Conservation (phyloP, 2,797 vertebrate species). For the Borostomias antarcticus region DNA sequence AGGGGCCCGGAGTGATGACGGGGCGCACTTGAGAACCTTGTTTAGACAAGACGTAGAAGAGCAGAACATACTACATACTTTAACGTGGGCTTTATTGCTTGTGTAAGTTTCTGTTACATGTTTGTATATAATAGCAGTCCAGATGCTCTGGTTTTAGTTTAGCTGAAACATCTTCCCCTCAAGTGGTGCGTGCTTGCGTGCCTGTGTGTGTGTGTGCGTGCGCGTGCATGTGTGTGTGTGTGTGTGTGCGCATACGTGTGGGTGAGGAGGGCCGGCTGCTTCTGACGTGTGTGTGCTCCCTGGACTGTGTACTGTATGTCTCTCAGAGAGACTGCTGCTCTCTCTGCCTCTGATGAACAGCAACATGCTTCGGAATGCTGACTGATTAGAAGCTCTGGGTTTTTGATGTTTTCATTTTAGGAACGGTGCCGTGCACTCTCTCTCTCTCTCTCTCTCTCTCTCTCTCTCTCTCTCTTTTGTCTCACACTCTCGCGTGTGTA, state of each 20-base stretch:
- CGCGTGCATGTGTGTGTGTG: not conserved
- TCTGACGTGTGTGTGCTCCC: not conserved
- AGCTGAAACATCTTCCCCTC: not conserved
- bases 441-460: not conserved
- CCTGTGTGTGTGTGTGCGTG: no score
- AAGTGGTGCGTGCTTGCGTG: not conserved
- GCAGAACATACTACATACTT: no score
- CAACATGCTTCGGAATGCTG: slow-evolving; percentile 3
- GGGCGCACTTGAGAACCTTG: not conserved
- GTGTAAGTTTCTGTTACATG: not conserved
- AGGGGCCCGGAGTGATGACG: slow-evolving; percentile 46
- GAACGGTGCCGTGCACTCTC: not conserved
- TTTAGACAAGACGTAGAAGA: not conserved
- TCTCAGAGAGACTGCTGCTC: slow-evolving; percentile 1
- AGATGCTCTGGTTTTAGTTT: not conserved
- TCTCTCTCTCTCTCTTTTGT: not conserved
- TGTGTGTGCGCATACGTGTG: not conserved
- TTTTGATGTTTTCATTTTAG: slow-evolving; percentile 5
- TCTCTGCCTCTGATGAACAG: not conserved
- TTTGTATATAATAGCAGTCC: not conserved
- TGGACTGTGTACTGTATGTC: slow-evolving; percentile 20
- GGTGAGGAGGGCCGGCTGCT: not conserved
- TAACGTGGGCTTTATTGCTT: not conserved
- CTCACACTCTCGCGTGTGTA: not conserved
- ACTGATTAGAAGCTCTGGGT: slow-evolving; percentile 19